These are phyloP conservation scores for Protaetia brevitarsis DNA, from an alignment of 1,140 invertebrate species.

Conservation along the genomic window DNA sequence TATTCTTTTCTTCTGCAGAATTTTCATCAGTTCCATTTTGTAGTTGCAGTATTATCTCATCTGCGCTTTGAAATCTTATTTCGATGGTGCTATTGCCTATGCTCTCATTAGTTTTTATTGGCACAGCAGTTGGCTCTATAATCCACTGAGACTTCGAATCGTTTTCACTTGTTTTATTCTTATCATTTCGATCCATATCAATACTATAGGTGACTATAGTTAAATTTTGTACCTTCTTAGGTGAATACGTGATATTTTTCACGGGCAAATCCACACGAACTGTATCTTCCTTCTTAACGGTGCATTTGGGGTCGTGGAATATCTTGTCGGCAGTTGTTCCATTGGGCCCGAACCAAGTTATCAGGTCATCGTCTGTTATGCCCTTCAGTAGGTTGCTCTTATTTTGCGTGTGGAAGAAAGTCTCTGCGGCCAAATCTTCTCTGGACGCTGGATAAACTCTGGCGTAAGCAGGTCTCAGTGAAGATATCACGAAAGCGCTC, in stretches of 20 bases:
- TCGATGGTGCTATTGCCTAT: background rate
- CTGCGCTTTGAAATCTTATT: background rate
- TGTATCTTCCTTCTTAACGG: background rate
- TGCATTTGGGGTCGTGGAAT: background rate
- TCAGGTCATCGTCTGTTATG: constrained; percentile 61
- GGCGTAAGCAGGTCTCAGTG: constrained; percentile 59
- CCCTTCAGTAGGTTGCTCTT: constrained; percentile 54
- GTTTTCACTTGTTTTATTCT: background rate
- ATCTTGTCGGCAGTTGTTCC: constrained; percentile 22
- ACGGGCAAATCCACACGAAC: background rate
- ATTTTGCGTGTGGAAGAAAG: constrained; percentile 56
- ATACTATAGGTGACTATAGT: constrained; percentile 11
- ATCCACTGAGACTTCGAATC: background rate
- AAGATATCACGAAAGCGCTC: constrained; percentile 57
- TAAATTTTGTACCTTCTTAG: background rate
- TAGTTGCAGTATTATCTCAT: background rate
- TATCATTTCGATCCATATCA: background rate
- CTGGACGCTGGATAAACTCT: constrained; percentile 58
- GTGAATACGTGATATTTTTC: background rate
- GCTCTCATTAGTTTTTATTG: background rate
- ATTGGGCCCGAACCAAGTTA: constrained; percentile 62
- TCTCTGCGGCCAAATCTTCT: constrained; percentile 59
- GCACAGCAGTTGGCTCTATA: background rate
- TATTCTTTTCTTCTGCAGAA: background rate
- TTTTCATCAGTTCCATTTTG: background rate